Base-by-base conservation (phyloP, 2,888 invertebrate species). In the Stramonita haemastoma region DNA sequence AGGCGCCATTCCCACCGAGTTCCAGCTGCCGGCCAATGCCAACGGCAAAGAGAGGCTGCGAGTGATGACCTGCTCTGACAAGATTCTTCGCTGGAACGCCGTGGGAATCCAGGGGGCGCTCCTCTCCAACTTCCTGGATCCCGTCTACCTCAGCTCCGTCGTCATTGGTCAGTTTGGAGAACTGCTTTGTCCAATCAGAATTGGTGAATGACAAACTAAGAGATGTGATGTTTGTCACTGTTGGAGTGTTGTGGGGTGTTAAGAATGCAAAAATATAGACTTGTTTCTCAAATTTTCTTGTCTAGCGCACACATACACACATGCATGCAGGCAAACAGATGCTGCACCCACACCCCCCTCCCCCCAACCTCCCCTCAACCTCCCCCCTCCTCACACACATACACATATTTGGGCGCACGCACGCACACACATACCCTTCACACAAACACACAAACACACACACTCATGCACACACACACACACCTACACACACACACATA, bases 11-110 rank as follows among this genome's bases (percentile, higher is more conserved):
- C 92, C 92, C 8, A 92, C 92, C 19, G 91, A 92, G 70, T 92
- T 91, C 60, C 87, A 85, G 56, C 90, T 92, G 17, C 91, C 92
- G 32, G 91, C 92, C 32, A 90, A 91, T 46, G 91, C 91, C n/a
- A 91, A 91, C 89, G 92, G 92, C 60, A 92, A 91, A 79, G 91
- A 92, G 66, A 73, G 92, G 26, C 88, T 92, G 92, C 97, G 98
- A 90, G 98, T 98, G 88, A 99, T 99, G 98, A 98, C 98, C 90
- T 99, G 99, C 96, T 98, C 98, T 90, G 98, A 99, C 97, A 99
- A 99, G 97, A 97, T 98, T 95, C 98, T 98, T 91, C 97, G 98
- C 93, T 98, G 98, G 98, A 98, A 98, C 96, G 98, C 98, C 91
- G 97, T 98, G 91, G 99, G 98, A 89, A 96, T 98, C 92, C 98